Evolutionary conservation across 2,888 invertebrate genomes (phyloP).

Genomic region (Pristionchus entomophagus): DNA sequence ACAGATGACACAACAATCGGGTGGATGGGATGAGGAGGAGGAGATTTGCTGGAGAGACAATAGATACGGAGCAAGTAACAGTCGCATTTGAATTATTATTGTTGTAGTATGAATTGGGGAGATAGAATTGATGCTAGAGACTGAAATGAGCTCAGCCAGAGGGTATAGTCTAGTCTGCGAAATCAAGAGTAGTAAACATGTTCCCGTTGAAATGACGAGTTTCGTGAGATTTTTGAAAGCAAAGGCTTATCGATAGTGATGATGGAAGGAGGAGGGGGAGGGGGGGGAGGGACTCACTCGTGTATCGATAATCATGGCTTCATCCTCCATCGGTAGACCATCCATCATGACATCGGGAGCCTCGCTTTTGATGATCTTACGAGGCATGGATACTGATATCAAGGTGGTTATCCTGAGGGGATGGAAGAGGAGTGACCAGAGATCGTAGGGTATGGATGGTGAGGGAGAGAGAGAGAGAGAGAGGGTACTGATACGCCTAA

Average conservation of each 20-base stretch:
- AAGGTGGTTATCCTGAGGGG: background rate
- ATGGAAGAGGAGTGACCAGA: background rate
- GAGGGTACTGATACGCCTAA: background rate
- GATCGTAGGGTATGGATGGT: background rate
- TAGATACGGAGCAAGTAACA: background rate
- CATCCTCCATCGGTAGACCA: background rate
- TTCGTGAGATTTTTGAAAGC: background rate
- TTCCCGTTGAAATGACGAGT: background rate
- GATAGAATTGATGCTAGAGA: background rate
- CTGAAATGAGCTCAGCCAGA: background rate
- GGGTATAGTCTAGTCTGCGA: background rate
- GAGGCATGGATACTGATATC: background rate
- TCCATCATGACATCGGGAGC: background rate
- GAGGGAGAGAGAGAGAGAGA: background rate
- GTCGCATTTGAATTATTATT: too few species aligned
- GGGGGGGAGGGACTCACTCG: background rate
- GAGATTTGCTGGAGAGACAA: background rate
- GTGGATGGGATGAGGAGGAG: background rate
- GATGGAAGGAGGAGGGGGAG: background rate
- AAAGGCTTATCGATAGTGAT: conserved; percentile 8
- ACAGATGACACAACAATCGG: conserved; percentile 62
- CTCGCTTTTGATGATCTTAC: conserved; percentile 36
- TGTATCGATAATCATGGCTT: conserved; percentile 12
- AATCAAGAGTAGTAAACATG: background rate
- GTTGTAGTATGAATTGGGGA: background rate